phyloP scores from a whole-genome alignment of 2,888 invertebrate genomes.

The Cataglyphis cursor region DNA sequence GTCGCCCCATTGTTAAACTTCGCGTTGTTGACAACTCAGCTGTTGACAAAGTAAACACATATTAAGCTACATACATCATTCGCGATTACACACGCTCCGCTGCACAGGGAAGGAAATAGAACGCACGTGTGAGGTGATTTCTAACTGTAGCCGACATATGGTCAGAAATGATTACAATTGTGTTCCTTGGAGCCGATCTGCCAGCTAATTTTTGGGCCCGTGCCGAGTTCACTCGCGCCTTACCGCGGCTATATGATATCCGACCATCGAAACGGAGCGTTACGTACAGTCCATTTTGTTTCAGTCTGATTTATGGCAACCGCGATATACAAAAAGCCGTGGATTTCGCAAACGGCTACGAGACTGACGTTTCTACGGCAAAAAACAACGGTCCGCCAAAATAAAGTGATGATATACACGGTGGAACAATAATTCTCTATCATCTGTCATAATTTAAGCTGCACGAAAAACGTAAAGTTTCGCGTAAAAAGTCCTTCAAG shows the following conservation, averaged over 20 bases:
- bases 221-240: constrained; percentile 68
- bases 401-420: constrained; percentile 39
- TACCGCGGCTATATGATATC: constrained; percentile 59
- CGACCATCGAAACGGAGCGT: constrained; percentile 66
- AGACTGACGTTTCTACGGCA: constrained; percentile 37
- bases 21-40: constrained; percentile 16
- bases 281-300: constrained; percentile 63
- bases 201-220: constrained; percentile 74
- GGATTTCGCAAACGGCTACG: constrained; percentile 36
- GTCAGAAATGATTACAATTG: constrained; percentile 64
- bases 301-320: constrained; percentile 67
- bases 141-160: constrained; percentile 47
- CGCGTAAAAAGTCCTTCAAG: background rate
- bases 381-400: constrained; percentile 37
- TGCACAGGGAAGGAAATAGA: constrained; percentile 54
- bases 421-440: constrained; percentile 27
- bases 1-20: constrained; percentile 19
- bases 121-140: constrained; percentile 55
- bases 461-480: background rate
- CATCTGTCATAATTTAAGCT: constrained; percentile 24
- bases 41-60: constrained; percentile 51
- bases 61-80: constrained; percentile 45
- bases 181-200: constrained; percentile 61
- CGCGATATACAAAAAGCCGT: constrained; percentile 57
- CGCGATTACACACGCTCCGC: constrained; percentile 29